Base-by-base conservation (phyloP, 2,888 invertebrate species). In the Esperia sulphurella region DNA sequence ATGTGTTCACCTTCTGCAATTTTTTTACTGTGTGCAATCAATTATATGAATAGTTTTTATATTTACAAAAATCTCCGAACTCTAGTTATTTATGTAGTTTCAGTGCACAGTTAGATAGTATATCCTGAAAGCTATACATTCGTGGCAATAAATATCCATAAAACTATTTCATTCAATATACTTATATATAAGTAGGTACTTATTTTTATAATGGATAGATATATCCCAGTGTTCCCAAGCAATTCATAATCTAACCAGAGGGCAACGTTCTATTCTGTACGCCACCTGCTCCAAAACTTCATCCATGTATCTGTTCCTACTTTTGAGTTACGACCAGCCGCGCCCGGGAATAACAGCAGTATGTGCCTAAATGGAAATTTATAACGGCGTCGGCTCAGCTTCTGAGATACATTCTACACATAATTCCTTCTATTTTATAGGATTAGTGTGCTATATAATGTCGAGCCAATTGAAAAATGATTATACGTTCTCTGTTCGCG, bases 351-450 rank as follows among this genome's bases (percentile, higher is more conserved):
- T 66, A 64, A 67, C 59, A 59, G 21, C 65, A 68, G 73, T 70
- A 68, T 71, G 69, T 63, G 65, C 68, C 72, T 72, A 74, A 78
- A 81, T 78, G 72, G 65, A 77, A 78, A 81, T 81, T 80, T 81
- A 83, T 79, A 68, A 63, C 68, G 58, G 60, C 60, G 68, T 67
- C 65, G 60, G 63, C 63, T 63, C 61, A 55, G 51, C 48, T 47
- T 48, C 46, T 41, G 43, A 59, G 51, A 55, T 57, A 56, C 40
- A 55, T 49, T 50, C 42, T 38, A 33, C 21, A 45, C 33, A 43
- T 48, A 43, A 48, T 41, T 48, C 40, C 44, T 39, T 12, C 43
- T 43, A 43, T 38, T 47, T 47, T 43, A 43, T 40, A 43, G 43
- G 42, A 41, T 46, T 46, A 43, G 39, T 39, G 12, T 39, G 43